phyloP scores from a whole-genome alignment of 2,888 invertebrate genomes.

The Sturmia bella region DNA sequence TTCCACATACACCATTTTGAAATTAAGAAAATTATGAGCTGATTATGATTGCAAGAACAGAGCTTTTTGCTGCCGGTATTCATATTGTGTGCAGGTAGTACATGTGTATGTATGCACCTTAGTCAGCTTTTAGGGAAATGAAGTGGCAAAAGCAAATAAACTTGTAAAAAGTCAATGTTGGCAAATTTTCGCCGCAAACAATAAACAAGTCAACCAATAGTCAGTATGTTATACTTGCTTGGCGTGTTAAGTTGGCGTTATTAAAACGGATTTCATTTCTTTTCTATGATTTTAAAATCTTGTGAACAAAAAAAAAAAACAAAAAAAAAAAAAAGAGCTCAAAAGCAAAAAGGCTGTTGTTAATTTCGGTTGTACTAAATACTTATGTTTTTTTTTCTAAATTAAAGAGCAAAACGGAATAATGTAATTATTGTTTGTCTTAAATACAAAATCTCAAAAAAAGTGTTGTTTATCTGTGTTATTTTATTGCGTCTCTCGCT shows the following conservation, averaged over 20 bases:
- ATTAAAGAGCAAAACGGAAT: constrained; percentile 17
- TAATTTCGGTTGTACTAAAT: constrained; percentile 1
- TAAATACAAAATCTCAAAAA: neutral
- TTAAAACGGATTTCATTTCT: constrained; percentile 16
- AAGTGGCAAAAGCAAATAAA: constrained; percentile 13
- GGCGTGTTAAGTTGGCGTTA: constrained; percentile 49
- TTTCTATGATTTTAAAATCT: constrained; percentile 23
- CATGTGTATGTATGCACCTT: constrained; percentile 4
- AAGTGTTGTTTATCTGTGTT: constrained; percentile 36
- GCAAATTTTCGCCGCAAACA: constrained; percentile 46
- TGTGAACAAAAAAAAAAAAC: too few relatives aligned
- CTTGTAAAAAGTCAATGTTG: constrained; percentile 21
- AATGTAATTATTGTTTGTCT: neutral
- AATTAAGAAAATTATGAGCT: too few relatives aligned
- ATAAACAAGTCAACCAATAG: constrained; percentile 29
- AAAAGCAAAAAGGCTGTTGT: constrained; percentile 20
- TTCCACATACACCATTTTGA: too few relatives aligned
- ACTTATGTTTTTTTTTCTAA: too few relatives aligned
- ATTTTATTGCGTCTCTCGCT: constrained; percentile 46
- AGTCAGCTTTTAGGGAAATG: constrained; percentile 36
- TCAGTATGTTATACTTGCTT: constrained; percentile 65
- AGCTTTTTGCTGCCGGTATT: constrained; percentile 19
- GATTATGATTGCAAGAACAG: neutral
- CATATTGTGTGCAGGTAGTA: neutral
- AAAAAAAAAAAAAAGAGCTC: too few relatives aligned